Conservation (phyloP, 30 jellyfish, hydroid and myxozoan species). For the Pelagia noctiluca region DNA sequence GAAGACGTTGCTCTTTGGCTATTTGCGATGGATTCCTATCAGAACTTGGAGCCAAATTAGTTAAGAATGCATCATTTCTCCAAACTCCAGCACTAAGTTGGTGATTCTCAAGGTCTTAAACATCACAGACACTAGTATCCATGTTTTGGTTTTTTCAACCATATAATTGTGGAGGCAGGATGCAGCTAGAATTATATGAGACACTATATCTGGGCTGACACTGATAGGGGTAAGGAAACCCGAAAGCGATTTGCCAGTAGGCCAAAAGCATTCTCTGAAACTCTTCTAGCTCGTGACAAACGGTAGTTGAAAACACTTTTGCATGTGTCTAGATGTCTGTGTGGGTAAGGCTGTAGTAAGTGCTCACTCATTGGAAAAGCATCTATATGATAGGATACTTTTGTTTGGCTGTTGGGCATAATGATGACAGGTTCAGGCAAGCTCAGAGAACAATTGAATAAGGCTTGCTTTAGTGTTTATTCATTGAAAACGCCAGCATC, state of each 20-base stretch:
- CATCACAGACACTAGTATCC: conserved; percentile 22
- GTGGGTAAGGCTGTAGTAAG: background rate
- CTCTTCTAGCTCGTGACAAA: conserved; percentile 52
- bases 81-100: background rate
- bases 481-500: conserved; percentile 37
- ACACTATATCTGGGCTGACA: too few species aligned
- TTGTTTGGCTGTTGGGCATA: too few species aligned
- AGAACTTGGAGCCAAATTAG: too few species aligned
- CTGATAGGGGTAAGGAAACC: too few species aligned
- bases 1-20: conserved; percentile 12
- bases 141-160: background rate
- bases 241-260: too few species aligned
- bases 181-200: too few species aligned
- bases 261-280: conserved; percentile 54
- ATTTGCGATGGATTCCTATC: conserved; percentile 5
- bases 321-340: background rate
- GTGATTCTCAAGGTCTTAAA: too few species aligned
- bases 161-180: too few species aligned
- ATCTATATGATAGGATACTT: too few species aligned
- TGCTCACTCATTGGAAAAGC: background rate
- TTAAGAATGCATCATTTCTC: conserved; percentile 10
- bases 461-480: conserved; percentile 18
- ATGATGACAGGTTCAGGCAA: too few species aligned
- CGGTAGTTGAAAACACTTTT: conserved; percentile 38
- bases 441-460: background rate